Percentiles rank a stretch among this genome's conserved stretches.
phyloP scores from a whole-genome alignment of 2,113 vertebrate species.

The Grus americana region DNA sequence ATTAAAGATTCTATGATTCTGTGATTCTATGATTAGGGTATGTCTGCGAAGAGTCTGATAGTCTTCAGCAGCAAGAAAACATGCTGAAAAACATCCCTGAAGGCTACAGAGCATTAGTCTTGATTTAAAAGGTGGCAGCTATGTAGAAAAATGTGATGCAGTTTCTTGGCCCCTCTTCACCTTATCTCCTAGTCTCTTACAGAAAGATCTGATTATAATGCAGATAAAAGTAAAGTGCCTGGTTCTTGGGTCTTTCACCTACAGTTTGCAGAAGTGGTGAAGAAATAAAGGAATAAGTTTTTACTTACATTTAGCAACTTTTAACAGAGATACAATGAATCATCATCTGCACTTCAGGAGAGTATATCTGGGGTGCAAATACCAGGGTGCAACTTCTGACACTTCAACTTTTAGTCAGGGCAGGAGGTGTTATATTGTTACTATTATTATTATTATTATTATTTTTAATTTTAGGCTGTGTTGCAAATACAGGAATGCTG shows the following conservation, averaged over 20 bases:
- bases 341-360: conserved; percentile 28
- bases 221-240: not conserved
- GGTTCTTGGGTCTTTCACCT: not conserved
- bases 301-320: conserved; percentile 54
- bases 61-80: not conserved
- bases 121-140: not conserved
- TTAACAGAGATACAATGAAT: conserved; percentile 38
- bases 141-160: not conserved
- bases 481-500: not conserved
- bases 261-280: not conserved
- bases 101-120: not conserved
- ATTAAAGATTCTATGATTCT: no score
- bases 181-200: not conserved
- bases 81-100: not conserved
- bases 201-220: not conserved
- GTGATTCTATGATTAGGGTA: not conserved
- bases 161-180: not conserved
- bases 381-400: not conserved
- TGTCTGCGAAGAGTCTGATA: not conserved
- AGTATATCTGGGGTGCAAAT: conserved; percentile 9
- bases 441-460: no score
- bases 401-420: conserved; percentile 1
- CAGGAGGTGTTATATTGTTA: not conserved
- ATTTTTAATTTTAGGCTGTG: not conserved
- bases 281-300: not conserved